A percentile compares a stretch with the other conserved stretches of the same genome.
phyloP scores from a whole-genome alignment of 1,140 invertebrate species.

The Caerostris darwini region DNA sequence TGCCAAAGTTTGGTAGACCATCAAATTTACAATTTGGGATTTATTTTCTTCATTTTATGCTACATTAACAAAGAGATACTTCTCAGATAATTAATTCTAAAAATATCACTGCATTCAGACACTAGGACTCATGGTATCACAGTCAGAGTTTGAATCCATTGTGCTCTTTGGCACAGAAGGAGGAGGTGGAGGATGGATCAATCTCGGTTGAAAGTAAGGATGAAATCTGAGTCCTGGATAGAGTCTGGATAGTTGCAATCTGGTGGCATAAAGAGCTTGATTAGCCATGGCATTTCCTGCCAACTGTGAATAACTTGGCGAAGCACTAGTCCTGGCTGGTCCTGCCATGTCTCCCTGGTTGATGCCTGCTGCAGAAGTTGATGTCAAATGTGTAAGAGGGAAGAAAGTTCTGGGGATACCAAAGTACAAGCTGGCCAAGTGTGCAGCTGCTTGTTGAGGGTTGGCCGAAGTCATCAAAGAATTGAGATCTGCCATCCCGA shows the following conservation, averaged over 20 bases:
- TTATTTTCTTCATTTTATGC: too few relatives aligned
- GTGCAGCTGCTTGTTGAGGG: constrained; percentile 65
- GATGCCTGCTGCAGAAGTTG: neutral
- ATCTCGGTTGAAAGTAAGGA: constrained; percentile 72
- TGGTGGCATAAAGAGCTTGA: constrained; percentile 60
- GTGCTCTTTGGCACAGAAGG: neutral
- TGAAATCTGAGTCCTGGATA: constrained; percentile 75
- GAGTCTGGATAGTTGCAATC: constrained; percentile 65
- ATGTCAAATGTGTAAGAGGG: neutral
- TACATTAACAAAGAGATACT: too few relatives aligned
- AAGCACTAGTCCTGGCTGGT: neutral
- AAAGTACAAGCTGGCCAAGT: constrained; percentile 75
- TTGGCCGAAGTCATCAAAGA: constrained; percentile 64
- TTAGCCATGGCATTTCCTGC: constrained; percentile 27
- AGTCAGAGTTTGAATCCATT: constrained; percentile 57
- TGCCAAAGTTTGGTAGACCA: too few relatives aligned
- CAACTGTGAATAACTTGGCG: neutral
- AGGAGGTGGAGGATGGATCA: constrained; percentile 53
- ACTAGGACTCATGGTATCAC: constrained; percentile 66
- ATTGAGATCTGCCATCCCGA: constrained; percentile 69
- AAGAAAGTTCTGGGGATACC: constrained; percentile 72
- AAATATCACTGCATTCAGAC: neutral
- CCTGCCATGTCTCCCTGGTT: neutral
- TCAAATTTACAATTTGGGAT: too few relatives aligned
- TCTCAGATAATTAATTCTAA: too few relatives aligned